Base-by-base conservation (phyloP, 2,797 vertebrate species). In the Protosalanx chinensis region DNA sequence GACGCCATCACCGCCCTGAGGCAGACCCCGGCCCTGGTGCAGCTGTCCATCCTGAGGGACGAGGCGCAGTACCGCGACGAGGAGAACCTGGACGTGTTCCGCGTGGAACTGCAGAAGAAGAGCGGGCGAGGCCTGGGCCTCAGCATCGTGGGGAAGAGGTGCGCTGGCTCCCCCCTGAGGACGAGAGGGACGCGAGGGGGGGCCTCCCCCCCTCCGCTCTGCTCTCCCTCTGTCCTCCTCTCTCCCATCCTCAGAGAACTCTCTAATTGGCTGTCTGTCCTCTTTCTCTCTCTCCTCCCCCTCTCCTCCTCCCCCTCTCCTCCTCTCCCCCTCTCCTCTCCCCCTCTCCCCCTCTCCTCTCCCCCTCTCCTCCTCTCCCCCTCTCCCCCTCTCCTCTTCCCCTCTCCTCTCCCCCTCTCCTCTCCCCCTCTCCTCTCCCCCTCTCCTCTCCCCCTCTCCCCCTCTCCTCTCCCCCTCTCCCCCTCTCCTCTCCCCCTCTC, bases 91-190 rank as follows among this genome's bases (percentile, higher is more conserved):
- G 95, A 97, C 30, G 23, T 96, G 3, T 94, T 98, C 73, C 78
- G 79, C 1, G 92, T 98, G 73, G 95, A 97, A 3, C 94, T 99
- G 78, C 95, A 96, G 69, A 97, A 96, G 88, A 97, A 91, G 87
- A 88, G 86, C 0, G 97, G 97, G 56, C 88, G 97, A 15, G 97
- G 97, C 18, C 84, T 96, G 64, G 95, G 95, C 53, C 91, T 96
- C 76, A 96, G 95, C 88, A 96, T 96, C 30, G 94, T 94, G 33
- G 94, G 95, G 12, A 96, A 96, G 82, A 89, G 94, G 95, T 95
- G 87, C 60, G n/a, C 37, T 51, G 33, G 2, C 23, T 53, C 46
- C 5, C 12, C 41, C 18, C 51, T n/a, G 4, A 2, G 18, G 16
- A 56, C 23, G 23, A 27, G 23, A 27, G 23, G 23, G 23, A 27